Conservation (phyloP, 1,140 invertebrate genomes). For the Zaprionus tsacasi region DNA sequence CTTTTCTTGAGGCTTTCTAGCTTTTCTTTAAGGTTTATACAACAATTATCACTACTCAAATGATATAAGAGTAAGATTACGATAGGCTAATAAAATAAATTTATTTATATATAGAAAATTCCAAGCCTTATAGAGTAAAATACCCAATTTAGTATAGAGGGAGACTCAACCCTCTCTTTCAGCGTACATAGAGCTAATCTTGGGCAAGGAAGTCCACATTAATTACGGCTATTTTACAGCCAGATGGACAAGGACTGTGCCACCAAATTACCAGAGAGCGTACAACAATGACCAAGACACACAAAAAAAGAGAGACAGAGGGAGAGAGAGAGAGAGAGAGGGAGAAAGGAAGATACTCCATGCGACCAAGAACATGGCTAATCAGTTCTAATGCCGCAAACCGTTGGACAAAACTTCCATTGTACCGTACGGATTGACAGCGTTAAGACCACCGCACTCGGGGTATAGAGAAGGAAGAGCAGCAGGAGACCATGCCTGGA, state of each 20-base stretch:
- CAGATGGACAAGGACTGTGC: conserved; percentile 10
- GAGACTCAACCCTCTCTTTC: neutral
- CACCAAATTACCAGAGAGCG: conserved; percentile 13
- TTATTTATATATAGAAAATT: too few relatives aligned
- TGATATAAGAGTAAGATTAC: too few relatives aligned
- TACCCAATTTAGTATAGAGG: too few relatives aligned
- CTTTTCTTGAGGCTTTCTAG: too few relatives aligned
- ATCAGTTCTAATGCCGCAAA: conserved; percentile 61
- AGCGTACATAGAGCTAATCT: conserved; percentile 5
- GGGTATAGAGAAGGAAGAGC: neutral
- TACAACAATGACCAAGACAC: conserved; percentile 41
- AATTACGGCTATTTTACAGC: conserved; percentile 62
- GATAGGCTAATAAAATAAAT: too few relatives aligned
- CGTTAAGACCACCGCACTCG: conserved; percentile 72
- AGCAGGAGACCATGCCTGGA: neutral
- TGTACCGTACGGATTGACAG: conserved; percentile 66
- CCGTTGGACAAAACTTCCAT: conserved; percentile 39
- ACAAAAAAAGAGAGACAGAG: neutral
- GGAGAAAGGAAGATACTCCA: neutral
- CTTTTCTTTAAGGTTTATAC: too few relatives aligned
- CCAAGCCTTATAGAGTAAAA: too few relatives aligned
- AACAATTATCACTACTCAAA: too few relatives aligned
- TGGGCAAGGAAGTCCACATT: conserved; percentile 57
- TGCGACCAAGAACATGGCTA: conserved; percentile 57
- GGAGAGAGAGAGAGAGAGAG: neutral